Evolutionary conservation across 1,140 invertebrate genomes (phyloP), one percentile per base, ranked within the genome.

Genomic region (Papilio aristodemus): DNA sequence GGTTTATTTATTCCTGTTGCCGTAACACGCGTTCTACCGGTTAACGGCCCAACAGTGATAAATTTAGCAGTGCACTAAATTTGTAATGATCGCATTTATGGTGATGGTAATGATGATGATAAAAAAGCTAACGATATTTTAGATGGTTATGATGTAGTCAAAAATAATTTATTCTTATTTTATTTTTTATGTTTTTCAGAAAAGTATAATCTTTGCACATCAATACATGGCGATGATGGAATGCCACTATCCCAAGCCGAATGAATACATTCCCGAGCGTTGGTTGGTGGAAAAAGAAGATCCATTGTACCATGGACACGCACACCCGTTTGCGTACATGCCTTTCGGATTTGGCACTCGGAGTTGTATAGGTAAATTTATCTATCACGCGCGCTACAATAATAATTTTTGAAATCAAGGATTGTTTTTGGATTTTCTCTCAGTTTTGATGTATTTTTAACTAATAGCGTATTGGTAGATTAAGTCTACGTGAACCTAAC

Each of bases 341-440:
- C 93, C 94, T 0, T 95, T 95, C 75, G 94, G 94, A 0, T 94
- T 93, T 69, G 94, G 94, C 8, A 90, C 92, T 2, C 83, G 94
- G n/a, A 92, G 88, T 68, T 94, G 93, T 71, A 89, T 93, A 57
- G 86, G 86, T n/a, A n/a, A n/a, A n/a, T n/a, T n/a, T n/a, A n/a
- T n/a, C n/a, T n/a, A n/a, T n/a, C n/a, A n/a, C n/a, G n/a, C n/a
- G n/a, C n/a, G n/a, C n/a, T n/a, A n/a, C n/a, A n/a, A n/a, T n/a
- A n/a, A n/a, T n/a, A n/a, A n/a, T n/a, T n/a, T n/a, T n/a, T n/a
- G n/a, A n/a, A n/a, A n/a, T n/a, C n/a, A n/a, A n/a, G n/a, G n/a
- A n/a, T n/a, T n/a, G n/a, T n/a, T n/a, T n/a, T n/a, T n/a, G n/a
- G n/a, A n/a, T n/a, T n/a, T n/a, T n/a, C n/a, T n/a, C n/a, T n/a